phyloP scores from a whole-genome alignment of 2,797 vertebrate genomes.

The Alfaro cultratus region DNA sequence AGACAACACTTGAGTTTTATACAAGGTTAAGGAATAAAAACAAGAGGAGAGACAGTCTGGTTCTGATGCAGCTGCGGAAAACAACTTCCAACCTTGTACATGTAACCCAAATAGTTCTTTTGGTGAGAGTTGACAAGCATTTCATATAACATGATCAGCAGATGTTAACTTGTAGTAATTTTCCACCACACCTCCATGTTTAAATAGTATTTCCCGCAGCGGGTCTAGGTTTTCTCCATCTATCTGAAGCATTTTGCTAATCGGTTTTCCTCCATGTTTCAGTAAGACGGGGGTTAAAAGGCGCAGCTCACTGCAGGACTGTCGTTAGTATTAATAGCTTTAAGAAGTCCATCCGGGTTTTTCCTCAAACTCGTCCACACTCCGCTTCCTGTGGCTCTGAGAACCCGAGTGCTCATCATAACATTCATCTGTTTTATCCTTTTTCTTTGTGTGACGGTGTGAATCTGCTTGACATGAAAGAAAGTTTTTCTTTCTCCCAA shows the following conservation, averaged over 20 bases:
- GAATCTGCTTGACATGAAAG: neutral
- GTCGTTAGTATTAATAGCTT: constrained; percentile 47
- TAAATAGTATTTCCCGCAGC: neutral
- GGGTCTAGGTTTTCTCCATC: neutral
- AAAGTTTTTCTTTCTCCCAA: too few species aligned
- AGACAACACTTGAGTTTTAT: too few species aligned
- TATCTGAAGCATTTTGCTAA: too few species aligned
- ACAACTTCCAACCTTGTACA: too few species aligned
- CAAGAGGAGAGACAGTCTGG: too few species aligned
- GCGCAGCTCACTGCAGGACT: constrained; percentile 23
- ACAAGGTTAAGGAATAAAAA: too few species aligned
- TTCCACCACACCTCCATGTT: neutral
- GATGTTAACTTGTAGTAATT: too few species aligned
- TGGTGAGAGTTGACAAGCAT: too few species aligned
- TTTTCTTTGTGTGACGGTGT: neutral
- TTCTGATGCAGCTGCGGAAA: too few species aligned
- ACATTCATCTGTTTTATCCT: constrained; percentile 5
- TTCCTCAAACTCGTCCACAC: neutral
- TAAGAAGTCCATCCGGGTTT: constrained; percentile 42
- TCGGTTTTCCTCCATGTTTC: constrained; percentile 3
- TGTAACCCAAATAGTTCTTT: too few species aligned
- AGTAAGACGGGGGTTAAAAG: neutral
- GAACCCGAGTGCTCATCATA: constrained; percentile 8
- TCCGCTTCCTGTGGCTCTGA: neutral
- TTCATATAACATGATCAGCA: too few species aligned